Percentiles rank a stretch among this genome's conserved stretches.
Conservation (phyloP, 1,140 invertebrate genomes). For the Scaptomyza pallida region DNA sequence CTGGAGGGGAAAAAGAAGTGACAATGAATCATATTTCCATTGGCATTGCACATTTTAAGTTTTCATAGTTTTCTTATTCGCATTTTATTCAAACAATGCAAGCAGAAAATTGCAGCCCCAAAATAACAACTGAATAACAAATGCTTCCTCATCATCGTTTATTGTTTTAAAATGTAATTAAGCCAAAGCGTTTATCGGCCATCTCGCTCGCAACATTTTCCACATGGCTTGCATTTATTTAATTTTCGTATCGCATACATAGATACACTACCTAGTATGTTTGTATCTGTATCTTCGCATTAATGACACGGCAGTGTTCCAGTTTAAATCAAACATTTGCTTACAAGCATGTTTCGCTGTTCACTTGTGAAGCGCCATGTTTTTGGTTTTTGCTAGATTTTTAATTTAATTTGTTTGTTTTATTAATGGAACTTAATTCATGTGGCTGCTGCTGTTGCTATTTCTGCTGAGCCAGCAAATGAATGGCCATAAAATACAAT, state of each 20-base stretch:
- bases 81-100: constrained; percentile 36
- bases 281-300: constrained; percentile 47
- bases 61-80: constrained; percentile 40
- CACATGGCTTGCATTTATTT: constrained; percentile 58
- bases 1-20: constrained; percentile 44
- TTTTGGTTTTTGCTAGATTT: constrained; percentile 42
- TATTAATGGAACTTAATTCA: constrained; percentile 40
- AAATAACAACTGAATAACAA: no score
- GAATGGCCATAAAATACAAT: constrained; percentile 28
- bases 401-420: constrained; percentile 31
- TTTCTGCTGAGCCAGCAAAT: constrained; percentile 35
- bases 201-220: constrained; percentile 37
- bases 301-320: constrained; percentile 55
- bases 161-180: constrained; percentile 62
- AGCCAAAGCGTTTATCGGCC: constrained; percentile 24
- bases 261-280: constrained; percentile 39
- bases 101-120: constrained; percentile 49
- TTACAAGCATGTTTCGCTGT: constrained; percentile 79
- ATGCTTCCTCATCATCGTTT: constrained; percentile 65
- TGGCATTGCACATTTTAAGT: constrained; percentile 77
- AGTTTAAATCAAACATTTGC: constrained; percentile 71
- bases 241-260: constrained; percentile 13
- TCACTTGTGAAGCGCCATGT: constrained; percentile 58
- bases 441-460: constrained; percentile 6
- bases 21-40: constrained; percentile 79